A percentile compares a stretch with the other conserved stretches of the same genome.
These are phyloP conservation scores for Scyliorhinus canicula DNA, from an alignment of 2,797 vertebrate species.

Conservation along the genomic window DNA sequence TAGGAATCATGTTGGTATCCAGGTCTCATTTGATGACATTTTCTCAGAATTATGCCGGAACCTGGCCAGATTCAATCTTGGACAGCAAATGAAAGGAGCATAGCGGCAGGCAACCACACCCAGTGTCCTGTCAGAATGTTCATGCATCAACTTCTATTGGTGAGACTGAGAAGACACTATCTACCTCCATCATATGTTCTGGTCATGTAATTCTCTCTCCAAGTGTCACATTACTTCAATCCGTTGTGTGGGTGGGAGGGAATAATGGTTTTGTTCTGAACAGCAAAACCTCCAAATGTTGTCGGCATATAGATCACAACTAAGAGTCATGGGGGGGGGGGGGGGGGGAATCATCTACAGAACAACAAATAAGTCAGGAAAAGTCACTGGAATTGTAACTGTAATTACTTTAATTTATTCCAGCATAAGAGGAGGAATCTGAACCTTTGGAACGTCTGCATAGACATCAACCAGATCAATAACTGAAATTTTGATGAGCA, in stretches of 20 bases:
- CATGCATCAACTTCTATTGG: neutral
- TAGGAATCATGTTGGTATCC: too few species aligned
- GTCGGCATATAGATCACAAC: neutral
- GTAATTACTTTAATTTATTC: neutral
- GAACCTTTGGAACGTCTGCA: neutral
- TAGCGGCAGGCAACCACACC: too few species aligned
- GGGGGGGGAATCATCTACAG: neutral
- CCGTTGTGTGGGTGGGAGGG: neutral
- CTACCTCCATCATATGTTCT: neutral
- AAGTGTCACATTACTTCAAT: neutral
- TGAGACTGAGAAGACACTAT: neutral
- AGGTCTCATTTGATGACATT: too few species aligned
- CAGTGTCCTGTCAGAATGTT: neutral
- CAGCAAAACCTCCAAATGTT: neutral
- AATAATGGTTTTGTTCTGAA: too few species aligned
- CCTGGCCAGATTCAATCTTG: too few species aligned
- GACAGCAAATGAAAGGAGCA: too few species aligned
- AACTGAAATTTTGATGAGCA: neutral
- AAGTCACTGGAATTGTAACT: neutral
- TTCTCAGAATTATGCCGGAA: neutral
- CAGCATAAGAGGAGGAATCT: neutral
- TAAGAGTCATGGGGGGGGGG: neutral
- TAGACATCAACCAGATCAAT: neutral
- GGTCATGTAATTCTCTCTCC: neutral
- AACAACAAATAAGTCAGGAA: neutral